A percentile compares a stretch with the other conserved stretches of the same genome.
Conservation (phyloP, 23 tunicate species). For the Trididemnum clinides region DNA sequence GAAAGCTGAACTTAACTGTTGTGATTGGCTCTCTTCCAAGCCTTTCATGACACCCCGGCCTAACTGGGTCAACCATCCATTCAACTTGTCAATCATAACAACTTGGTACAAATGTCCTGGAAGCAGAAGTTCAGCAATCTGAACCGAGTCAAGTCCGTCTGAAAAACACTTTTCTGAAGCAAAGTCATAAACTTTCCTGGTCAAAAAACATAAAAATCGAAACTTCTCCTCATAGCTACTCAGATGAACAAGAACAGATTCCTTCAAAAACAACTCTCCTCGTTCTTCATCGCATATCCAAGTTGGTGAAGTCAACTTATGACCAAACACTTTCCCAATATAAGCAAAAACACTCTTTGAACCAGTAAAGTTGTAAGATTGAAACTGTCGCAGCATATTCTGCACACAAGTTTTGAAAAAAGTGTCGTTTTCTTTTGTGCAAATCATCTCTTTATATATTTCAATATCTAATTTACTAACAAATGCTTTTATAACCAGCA, state of each 20-base stretch:
- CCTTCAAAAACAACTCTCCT: slow-evolving; percentile 44
- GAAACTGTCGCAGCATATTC: slow-evolving; percentile 76
- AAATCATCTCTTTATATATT: slow-evolving; percentile 64
- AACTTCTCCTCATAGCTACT: slow-evolving; percentile 70
- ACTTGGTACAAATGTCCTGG: slow-evolving; percentile 90
- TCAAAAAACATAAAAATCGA: slow-evolving; percentile 68
- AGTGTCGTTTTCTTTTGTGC: slow-evolving; percentile 65
- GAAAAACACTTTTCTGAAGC: slow-evolving; percentile 79
- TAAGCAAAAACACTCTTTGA: slow-evolving; percentile 50
- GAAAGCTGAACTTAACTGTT: not conserved
- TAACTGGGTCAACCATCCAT: slow-evolving; percentile 53
- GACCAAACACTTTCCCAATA: slow-evolving; percentile 72
- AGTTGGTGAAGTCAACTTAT: slow-evolving; percentile 49
- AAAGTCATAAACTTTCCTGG: slow-evolving; percentile 71
- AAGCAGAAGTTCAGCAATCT: slow-evolving; percentile 77
- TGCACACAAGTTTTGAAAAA: slow-evolving; percentile 75
- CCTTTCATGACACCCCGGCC: slow-evolving; percentile 33
- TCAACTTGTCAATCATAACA: slow-evolving; percentile 65
- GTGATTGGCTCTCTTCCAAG: not conserved
- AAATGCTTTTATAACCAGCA: slow-evolving; percentile 69
- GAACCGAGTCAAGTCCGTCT: slow-evolving; percentile 79
- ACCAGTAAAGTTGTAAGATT: slow-evolving; percentile 22
- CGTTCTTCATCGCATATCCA: slow-evolving; percentile 70
- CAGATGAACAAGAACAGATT: slow-evolving; percentile 68
- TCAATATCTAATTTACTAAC: slow-evolving; percentile 54